A percentile compares a stretch with the other conserved stretches of the same genome.
Conservation (phyloP, 1,140 invertebrate species). For the Drosophila kurseongensis region DNA sequence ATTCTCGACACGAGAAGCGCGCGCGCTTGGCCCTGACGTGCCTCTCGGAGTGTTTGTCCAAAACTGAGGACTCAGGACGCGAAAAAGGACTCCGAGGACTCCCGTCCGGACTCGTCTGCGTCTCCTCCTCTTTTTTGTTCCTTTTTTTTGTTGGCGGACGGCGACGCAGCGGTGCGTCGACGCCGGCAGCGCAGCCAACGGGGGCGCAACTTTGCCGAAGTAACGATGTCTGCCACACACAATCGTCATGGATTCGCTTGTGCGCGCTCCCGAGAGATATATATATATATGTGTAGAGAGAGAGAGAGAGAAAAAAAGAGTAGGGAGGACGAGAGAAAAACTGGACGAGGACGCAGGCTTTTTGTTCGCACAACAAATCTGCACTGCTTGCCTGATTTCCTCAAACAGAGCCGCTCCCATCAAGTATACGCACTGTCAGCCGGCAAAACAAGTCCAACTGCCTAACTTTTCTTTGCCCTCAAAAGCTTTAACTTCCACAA, state of each 20-base stretch:
- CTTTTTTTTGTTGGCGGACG: constrained; percentile 28
- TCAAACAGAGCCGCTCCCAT: constrained; percentile 32
- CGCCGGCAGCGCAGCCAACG: constrained; percentile 31
- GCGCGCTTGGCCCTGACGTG: constrained; percentile 77
- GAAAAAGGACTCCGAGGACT: constrained; percentile 13
- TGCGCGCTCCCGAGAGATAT: constrained; percentile 36
- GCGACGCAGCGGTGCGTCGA: constrained; percentile 20
- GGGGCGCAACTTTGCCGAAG: constrained; percentile 36
- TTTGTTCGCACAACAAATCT: constrained; percentile 33
- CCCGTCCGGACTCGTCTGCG: constrained; percentile 18
- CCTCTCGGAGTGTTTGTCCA: constrained; percentile 83
- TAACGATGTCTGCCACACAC: constrained; percentile 7
- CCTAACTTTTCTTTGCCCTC: too few relatives aligned
- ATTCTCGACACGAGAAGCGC: constrained; percentile 74
- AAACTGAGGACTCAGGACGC: constrained; percentile 69
- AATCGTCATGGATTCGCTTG: constrained; percentile 43
- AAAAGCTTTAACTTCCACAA: too few relatives aligned
- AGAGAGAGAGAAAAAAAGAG: background rate
- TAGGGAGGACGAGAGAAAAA: background rate
- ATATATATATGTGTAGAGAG: background rate
- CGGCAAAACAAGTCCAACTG: background rate
- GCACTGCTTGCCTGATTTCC: constrained; percentile 31
- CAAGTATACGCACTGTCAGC: constrained; percentile 21
- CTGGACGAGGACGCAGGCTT: constrained; percentile 9
- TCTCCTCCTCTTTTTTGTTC: too few relatives aligned